Evolutionary conservation across 2,888 invertebrate species (phyloP), one percentile per base, ranked within the genome.

Genomic region (Drosophila gaucha): DNA sequence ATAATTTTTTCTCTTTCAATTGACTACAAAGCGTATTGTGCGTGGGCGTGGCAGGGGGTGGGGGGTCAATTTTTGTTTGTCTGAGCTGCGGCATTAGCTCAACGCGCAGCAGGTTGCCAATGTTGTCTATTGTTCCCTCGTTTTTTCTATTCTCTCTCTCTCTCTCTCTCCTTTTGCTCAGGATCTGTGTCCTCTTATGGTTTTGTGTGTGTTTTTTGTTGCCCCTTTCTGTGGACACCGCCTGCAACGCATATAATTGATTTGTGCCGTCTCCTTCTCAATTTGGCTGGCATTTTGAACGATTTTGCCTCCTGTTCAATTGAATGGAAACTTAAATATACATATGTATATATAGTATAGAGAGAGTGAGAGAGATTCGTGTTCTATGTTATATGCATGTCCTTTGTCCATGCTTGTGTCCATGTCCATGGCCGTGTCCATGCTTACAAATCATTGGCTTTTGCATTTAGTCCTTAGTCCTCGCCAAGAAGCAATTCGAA

Each of bases 91-190:
- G 84, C 84, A 83, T 78, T 78, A 80, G 80, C 73, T 65, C 60
- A 69, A 58, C 69, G 65, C 80, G 62, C 80, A 80, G 80, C 80
- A 84, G 80, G 84, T 80, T 70, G 84, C 84, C 80, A 84, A 84
- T 84, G 68, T 78, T 71, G 70, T 75, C 80, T 69, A 84, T 80
- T 80, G 84, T 84, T 78, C 59, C 56, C 54, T 57, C 58, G 38
- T 38, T 39, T 14, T 12, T 35, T 14, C 22, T 46, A 55, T 54
- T 47, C 22, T 14, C 16, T 16, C 14, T 14, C 16, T 14, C 9
- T 2, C 10, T 18, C 14, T 4, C 18, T 33, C 6, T 14, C 33
- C 22, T 44, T 46, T 41, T 54, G 24, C 35, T 30, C 16, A 38
- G 59, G 44, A 50, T 46, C 46, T 46, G 38, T 41, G 38, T 50